phyloP scores from a whole-genome alignment of 2,888 invertebrate genomes.

The Tinea trinotella region DNA sequence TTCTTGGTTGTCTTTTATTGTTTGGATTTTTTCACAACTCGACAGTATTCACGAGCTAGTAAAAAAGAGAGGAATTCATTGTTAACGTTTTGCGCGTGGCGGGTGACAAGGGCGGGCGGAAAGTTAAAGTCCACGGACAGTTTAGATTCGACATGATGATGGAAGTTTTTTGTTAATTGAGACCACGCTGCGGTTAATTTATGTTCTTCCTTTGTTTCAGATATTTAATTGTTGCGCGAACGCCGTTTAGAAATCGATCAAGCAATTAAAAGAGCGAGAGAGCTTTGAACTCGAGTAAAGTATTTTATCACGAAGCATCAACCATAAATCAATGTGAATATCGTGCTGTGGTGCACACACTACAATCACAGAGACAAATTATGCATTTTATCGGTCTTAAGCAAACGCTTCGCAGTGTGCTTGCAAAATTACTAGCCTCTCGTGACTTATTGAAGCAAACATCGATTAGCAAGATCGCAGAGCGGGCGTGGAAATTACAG shows the following conservation, averaged over 20 bases:
- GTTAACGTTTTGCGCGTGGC: constrained; percentile 40
- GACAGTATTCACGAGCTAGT: constrained; percentile 34
- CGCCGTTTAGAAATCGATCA: background rate
- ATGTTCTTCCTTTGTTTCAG: constrained; percentile 6
- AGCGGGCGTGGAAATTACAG: constrained; percentile 34
- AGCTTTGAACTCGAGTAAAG: background rate
- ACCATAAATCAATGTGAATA: constrained; percentile 9
- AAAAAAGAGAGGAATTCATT: constrained; percentile 43
- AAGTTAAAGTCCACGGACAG: background rate
- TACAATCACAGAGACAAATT: constrained; percentile 20
- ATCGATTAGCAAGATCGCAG: constrained; percentile 38
- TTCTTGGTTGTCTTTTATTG: constrained; percentile 42
- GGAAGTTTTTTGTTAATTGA: background rate
- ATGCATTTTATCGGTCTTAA: constrained; percentile 21
- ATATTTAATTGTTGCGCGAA: background rate
- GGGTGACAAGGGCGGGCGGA: constrained; percentile 6
- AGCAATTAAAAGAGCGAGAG: background rate
- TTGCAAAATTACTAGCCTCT: constrained; percentile 31
- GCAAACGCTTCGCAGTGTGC: constrained; percentile 18
- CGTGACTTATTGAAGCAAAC: constrained; percentile 46
- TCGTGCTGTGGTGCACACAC: constrained; percentile 7
- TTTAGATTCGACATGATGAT: constrained; percentile 9
- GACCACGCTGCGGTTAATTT: background rate
- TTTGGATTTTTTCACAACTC: constrained; percentile 50
- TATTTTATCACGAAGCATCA: background rate